Evolutionary conservation across 1,140 invertebrate genomes (phyloP), one percentile per base, ranked within the genome.

Genomic region (Aphaenogaster ashmeadi): DNA sequence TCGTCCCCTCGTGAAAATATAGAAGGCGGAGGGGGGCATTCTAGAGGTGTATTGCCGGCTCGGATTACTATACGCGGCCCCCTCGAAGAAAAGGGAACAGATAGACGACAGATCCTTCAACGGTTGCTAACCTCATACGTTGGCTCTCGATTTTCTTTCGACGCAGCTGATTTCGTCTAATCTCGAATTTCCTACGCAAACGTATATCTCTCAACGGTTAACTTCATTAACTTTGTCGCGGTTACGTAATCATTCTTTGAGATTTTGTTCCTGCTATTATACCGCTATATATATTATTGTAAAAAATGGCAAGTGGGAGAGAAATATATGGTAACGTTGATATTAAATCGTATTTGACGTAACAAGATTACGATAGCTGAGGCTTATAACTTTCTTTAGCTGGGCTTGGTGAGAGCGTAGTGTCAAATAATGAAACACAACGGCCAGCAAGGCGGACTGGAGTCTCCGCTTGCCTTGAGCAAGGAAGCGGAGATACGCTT

Each of bases 401-500:
- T 7, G 9, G 38, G 38, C 27, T 38, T 5, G 41, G 18, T 7
- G 13, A 18, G 33, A 52, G 44, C 18, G 52, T 21, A 18, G 33
- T 79, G 18, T 71, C 33, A 27, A 84, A 84, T 84, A 74, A 69
- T 66, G 72, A 80, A 71, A 67, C 44, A 41, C 54, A 36, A 74
- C 69, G 36, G 11, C 33, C 80, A 56, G 50, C 85, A 56, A 87
- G 89, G 67, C 36, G 77, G 41, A 38, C 11, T 41, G 44, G 15
- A 56, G 62, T 44, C 79, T 72, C 38, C 83, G 71, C 66, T 50
- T 81, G 64, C 71, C 62, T 89, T 47, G 88, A 77, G 83, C 75
- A 75, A 93, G 94, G 94, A 95, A 95, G 87, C 94, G 94, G 94
- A 94, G 94, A 95, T 93, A 94, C 94, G 94, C 92, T 94, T 77